phyloP scores from a whole-genome alignment of 2,888 invertebrate species.

The Leucoptera coffeella region DNA sequence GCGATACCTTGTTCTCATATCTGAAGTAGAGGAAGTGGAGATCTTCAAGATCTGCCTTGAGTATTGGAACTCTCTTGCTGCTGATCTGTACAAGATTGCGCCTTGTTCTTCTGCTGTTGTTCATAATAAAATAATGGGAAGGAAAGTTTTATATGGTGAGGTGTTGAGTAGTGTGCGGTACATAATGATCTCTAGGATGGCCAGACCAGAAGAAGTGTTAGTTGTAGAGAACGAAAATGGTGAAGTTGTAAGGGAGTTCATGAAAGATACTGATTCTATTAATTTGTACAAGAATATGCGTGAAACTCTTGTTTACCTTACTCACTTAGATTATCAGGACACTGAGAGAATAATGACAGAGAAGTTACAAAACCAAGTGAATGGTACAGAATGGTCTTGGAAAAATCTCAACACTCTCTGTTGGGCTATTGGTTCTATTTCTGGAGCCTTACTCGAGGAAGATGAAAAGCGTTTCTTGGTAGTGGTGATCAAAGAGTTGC shows the following conservation, averaged over 20 bases:
- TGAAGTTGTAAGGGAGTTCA: slow-evolving; percentile 97
- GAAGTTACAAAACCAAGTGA: slow-evolving; percentile 96
- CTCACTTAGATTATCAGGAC: slow-evolving; percentile 96
- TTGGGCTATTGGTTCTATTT: slow-evolving; percentile 99
- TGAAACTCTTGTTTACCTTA: slow-evolving; percentile 94
- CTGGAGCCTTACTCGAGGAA: slow-evolving; percentile 98
- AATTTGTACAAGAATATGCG: slow-evolving; percentile 99
- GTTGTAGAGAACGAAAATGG: slow-evolving; percentile 99
- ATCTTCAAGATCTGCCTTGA: slow-evolving; percentile 99
- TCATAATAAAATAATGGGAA: slow-evolving; percentile 42
- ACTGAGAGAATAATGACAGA: slow-evolving; percentile 99
- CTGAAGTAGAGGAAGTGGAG: slow-evolving; percentile 98
- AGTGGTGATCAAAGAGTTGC: slow-evolving; percentile 94
- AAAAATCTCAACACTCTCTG: slow-evolving; percentile 98
- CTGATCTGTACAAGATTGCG: slow-evolving; percentile 86
- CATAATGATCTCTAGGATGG: slow-evolving; percentile 99
- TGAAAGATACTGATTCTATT: slow-evolving; percentile 99
- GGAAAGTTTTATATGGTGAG: slow-evolving; percentile 71
- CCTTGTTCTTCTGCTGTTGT: slow-evolving; percentile 55
- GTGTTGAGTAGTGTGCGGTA: slow-evolving; percentile 84
- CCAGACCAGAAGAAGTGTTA: slow-evolving; percentile 98
- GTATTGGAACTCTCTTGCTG: slow-evolving; percentile 93
- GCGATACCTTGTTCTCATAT: slow-evolving; percentile 84
- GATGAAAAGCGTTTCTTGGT: slow-evolving; percentile 98
- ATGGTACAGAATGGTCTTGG: slow-evolving; percentile 99